phyloP scores from a whole-genome alignment of 1,140 invertebrate genomes.

The Pemphigus obesinymphae region DNA sequence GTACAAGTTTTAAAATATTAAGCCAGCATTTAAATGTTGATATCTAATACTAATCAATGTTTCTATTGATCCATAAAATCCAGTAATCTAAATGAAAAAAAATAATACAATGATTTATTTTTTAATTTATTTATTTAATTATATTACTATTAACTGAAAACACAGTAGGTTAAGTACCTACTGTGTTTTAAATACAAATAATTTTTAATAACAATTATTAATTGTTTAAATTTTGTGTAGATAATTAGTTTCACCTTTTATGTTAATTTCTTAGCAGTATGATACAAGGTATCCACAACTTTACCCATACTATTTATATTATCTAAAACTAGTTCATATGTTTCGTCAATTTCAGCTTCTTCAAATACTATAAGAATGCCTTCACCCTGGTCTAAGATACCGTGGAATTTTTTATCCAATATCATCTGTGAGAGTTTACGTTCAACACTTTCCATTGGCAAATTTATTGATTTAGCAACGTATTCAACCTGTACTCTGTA shows the following conservation, averaged over 20 bases:
- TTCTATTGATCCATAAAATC: not conserved
- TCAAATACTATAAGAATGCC: constrained; percentile 97
- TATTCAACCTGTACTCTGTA: constrained; percentile 75
- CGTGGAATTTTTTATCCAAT: constrained; percentile 93
- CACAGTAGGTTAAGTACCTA: too few species aligned
- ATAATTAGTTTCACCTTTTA: constrained; percentile 53
- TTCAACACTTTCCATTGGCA: constrained; percentile 87
- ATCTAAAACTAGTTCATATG: constrained; percentile 93
- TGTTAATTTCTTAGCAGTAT: constrained; percentile 96
- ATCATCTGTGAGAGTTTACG: constrained; percentile 99
- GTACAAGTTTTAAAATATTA: not conserved
- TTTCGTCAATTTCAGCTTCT: constrained; percentile 88
- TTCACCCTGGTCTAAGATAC: constrained; percentile 96
- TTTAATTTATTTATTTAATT: constrained; percentile 8
- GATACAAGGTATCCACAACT: constrained; percentile 96
- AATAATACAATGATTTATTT: not conserved
- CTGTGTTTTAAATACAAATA: constrained; percentile 7
- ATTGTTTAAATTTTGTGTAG: not conserved
- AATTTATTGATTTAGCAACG: constrained; percentile 75
- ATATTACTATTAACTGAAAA: not conserved
- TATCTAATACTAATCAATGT: not conserved
- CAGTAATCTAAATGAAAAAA: not conserved
- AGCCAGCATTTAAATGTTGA: not conserved
- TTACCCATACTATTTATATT: constrained; percentile 99
- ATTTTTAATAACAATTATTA: not conserved